Conservation (phyloP, 2,797 vertebrate species). For the Craterocephalus amniculus region DNA sequence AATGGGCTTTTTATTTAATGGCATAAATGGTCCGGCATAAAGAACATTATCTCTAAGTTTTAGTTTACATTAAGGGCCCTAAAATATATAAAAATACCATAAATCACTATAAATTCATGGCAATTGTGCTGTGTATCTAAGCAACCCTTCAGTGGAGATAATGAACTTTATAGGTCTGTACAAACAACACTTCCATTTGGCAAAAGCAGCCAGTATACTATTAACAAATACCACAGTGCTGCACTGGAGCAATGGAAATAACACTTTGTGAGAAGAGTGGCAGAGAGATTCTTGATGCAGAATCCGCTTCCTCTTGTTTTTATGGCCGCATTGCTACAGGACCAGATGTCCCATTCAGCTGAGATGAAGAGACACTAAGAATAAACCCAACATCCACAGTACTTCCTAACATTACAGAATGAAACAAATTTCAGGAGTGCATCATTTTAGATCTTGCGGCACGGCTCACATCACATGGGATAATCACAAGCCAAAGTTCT, state of each 20-base stretch:
- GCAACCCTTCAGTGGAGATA: constrained; percentile 41
- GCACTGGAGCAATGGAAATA: constrained; percentile 41
- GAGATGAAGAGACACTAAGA: constrained; percentile 64
- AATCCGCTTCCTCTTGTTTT: constrained; percentile 51
- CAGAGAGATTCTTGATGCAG: constrained; percentile 47
- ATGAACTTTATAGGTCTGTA: constrained; percentile 39
- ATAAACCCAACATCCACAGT: constrained; percentile 52
- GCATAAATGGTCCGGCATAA: neutral
- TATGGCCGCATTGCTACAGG: constrained; percentile 49
- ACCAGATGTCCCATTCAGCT: constrained; percentile 74
- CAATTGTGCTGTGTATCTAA: constrained; percentile 8
- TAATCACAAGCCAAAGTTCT: constrained; percentile 5
- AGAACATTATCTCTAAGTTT: neutral
- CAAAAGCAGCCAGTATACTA: constrained; percentile 31
- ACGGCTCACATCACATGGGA: constrained; percentile 9
- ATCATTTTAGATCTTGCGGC: constrained; percentile 17
- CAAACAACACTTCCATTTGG: constrained; percentile 48
- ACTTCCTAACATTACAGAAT: constrained; percentile 32
- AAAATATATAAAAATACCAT: neutral
- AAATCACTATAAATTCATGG: constrained; percentile 5
- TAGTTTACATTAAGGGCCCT: neutral
- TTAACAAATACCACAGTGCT: constrained; percentile 47
- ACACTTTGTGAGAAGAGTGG: constrained; percentile 21
- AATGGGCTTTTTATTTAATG: neutral
- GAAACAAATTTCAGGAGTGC: constrained; percentile 13